Evolutionary conservation across 2,113 vertebrate species (phyloP).

Genomic region (Oncorhynchus tshawytscha): DNA sequence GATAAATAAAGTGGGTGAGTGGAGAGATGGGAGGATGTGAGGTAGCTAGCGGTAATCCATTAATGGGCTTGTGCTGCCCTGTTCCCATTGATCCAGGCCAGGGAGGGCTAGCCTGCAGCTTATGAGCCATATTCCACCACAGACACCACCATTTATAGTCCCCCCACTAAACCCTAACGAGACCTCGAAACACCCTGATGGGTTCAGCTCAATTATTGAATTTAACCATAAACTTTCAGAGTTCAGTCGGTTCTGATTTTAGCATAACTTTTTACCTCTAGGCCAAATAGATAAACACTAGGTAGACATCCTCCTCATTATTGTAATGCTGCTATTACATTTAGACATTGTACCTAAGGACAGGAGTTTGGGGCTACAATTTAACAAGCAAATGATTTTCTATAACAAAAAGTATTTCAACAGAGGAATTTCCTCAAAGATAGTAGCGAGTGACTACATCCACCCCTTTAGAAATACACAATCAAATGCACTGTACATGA

Average conservation of each 20-base stretch:
- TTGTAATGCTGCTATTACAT: no score
- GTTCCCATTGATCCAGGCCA: slow-evolving; percentile 59
- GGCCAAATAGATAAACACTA: not conserved
- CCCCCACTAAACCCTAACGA: slow-evolving; percentile 48
- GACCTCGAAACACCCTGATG: slow-evolving; percentile 9
- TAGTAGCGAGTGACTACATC: not conserved
- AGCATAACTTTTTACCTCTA: no score
- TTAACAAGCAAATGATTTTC: not conserved
- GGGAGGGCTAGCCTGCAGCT: slow-evolving; percentile 39
- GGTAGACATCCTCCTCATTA: not conserved
- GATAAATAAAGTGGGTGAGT: slow-evolving; percentile 57
- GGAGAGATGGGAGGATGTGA: slow-evolving; percentile 19
- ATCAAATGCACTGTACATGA: not conserved
- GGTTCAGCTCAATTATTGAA: not conserved
- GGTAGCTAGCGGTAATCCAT: slow-evolving; percentile 26
- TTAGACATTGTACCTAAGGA: not conserved
- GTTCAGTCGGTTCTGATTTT: not conserved
- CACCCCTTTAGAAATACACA: not conserved
- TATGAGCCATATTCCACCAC: slow-evolving; percentile 48
- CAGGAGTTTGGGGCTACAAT: not conserved
- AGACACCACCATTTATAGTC: slow-evolving; percentile 32
- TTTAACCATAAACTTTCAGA: no score
- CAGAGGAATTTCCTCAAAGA: not conserved
- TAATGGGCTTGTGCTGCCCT: slow-evolving; percentile 56
- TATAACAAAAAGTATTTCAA: not conserved